These are phyloP conservation scores for Pantherophis alleghaniensis DNA, from an alignment of 2,797 vertebrate genomes.

Conservation along the genomic window DNA sequence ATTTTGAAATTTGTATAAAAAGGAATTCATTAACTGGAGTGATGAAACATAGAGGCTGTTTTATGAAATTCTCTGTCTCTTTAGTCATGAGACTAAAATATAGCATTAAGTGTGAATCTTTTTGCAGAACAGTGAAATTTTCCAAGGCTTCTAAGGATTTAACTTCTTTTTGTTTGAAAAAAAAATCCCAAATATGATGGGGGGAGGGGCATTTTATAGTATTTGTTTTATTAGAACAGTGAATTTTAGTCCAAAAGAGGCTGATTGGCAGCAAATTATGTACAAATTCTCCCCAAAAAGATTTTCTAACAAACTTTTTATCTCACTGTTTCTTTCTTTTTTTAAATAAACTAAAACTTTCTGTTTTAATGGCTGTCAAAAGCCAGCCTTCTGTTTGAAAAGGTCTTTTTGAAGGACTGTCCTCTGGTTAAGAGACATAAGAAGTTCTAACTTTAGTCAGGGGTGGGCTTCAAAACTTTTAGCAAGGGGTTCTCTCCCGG, in stretches of 20 bases:
- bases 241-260: neutral
- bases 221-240: neutral
- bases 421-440: neutral
- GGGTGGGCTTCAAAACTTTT: too few species aligned
- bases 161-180: neutral
- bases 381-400: neutral
- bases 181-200: neutral
- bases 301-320: neutral
- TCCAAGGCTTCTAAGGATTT: neutral
- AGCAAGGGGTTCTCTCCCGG: too few species aligned
- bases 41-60: neutral
- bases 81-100: neutral
- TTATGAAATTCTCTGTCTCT: neutral
- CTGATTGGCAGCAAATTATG: neutral
- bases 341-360: neutral
- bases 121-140: neutral
- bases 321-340: neutral
- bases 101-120: neutral
- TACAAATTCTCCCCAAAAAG: neutral
- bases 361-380: neutral
- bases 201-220: neutral
- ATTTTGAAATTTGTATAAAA: neutral
- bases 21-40: neutral
- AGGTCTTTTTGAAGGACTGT: neutral
- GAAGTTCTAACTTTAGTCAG: neutral